These are phyloP conservation scores for Ooceraea biroi DNA, from an alignment of 1,140 invertebrate genomes.

Conservation along the genomic window DNA sequence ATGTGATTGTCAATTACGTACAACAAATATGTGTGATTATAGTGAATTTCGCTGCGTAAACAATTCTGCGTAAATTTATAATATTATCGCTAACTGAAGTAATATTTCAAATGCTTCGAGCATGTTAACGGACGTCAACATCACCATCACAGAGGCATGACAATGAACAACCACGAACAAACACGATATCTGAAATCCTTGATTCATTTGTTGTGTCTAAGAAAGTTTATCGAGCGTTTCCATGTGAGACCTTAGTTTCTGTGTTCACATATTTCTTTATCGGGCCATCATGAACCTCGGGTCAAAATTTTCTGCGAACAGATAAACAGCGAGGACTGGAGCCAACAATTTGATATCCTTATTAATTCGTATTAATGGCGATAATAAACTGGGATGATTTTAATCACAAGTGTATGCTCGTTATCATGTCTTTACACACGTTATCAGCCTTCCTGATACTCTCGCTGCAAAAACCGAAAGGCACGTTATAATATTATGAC, in stretches of 20 bases:
- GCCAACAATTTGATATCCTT: neutral
- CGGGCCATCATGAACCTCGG: neutral
- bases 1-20: too few relatives aligned
- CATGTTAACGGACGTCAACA: neutral
- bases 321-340: neutral
- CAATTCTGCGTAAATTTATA: too few relatives aligned
- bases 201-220: neutral
- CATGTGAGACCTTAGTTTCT: neutral
- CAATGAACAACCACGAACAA: neutral
- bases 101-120: too few relatives aligned
- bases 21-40: too few relatives aligned
- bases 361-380: constrained; percentile 35
- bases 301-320: neutral
- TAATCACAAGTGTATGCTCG: constrained; percentile 36
- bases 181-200: neutral
- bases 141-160: too few relatives aligned
- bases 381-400: constrained; percentile 57
- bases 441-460: constrained; percentile 40
- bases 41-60: too few relatives aligned
- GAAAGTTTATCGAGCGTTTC: neutral
- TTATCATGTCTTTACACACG: constrained; percentile 51
- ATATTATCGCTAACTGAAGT: too few relatives aligned
- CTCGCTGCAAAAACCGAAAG: neutral
- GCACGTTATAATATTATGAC: constrained; percentile 11
- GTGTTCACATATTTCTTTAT: too few relatives aligned